These are phyloP conservation scores for Parnassius smintheus DNA, from an alignment of 2,888 invertebrate genomes.

Conservation along the genomic window DNA sequence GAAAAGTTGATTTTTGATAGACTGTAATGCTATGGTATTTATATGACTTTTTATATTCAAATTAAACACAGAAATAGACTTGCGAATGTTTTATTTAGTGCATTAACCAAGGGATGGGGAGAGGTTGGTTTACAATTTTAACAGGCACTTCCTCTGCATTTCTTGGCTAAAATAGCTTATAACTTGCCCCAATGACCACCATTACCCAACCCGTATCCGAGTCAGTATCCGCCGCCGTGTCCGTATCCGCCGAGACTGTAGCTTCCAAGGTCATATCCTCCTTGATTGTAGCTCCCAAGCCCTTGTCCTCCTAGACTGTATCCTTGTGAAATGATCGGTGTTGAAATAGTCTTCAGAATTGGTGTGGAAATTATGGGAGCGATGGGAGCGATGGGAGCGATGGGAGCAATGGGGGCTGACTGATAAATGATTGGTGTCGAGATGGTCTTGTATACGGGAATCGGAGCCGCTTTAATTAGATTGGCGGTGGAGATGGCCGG, in stretches of 20 bases:
- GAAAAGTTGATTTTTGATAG: no score
- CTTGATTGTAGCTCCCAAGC: constrained; percentile 28
- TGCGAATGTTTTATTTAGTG: constrained; percentile 37
- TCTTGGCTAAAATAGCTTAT: constrained; percentile 16
- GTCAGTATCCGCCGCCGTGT: constrained; percentile 32
- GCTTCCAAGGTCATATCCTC: constrained; percentile 23
- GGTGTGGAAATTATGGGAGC: constrained; percentile 51
- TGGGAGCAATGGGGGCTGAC: constrained; percentile 18
- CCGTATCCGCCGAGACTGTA: constrained; percentile 32
- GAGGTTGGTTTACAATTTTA: constrained; percentile 27
- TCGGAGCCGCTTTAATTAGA: constrained; percentile 59
- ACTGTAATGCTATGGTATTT: no score
- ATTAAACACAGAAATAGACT: constrained; percentile 17
- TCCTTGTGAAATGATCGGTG: constrained; percentile 31
- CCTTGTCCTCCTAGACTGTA: constrained; percentile 26
- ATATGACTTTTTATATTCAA: neutral
- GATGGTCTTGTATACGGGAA: constrained; percentile 54
- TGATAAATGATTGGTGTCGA: constrained; percentile 39
- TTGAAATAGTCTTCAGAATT: constrained; percentile 42
- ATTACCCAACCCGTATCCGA: constrained; percentile 34
- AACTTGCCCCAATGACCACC: constrained; percentile 34
- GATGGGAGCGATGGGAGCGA: constrained; percentile 38
- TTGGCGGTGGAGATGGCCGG: constrained; percentile 63
- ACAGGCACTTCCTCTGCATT: constrained; percentile 37
- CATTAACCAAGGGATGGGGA: constrained; percentile 33